A percentile compares a stretch with the other conserved stretches of the same genome.
Evolutionary conservation across 2,888 invertebrate genomes (phyloP).

Genomic region (Acutogordius australiensis): DNA sequence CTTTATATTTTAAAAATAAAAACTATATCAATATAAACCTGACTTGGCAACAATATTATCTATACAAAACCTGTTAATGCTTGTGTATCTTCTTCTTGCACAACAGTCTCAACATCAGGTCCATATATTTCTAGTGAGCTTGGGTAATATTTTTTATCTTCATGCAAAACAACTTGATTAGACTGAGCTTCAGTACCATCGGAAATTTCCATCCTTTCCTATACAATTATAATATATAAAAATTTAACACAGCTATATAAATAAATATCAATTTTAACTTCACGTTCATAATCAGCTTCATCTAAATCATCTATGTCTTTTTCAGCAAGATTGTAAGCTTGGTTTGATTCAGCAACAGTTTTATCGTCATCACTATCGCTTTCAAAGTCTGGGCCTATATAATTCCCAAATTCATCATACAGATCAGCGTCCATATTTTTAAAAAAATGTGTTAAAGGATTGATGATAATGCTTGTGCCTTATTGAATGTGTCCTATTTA

Average conservation of each 20-base stretch:
- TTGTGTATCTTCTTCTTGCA: conserved; percentile 94
- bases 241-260: no score
- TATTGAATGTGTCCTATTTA: no score
- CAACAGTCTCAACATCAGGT: conserved; percentile 84
- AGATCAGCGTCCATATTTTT: conserved; percentile 96
- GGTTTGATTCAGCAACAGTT: conserved; percentile 20
- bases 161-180: conserved; percentile 65
- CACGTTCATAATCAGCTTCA: no score
- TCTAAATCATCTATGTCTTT: conserved; percentile 27
- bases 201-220: conserved; percentile 22
- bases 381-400: conserved; percentile 69
- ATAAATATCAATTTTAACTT: no score
- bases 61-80: conserved; percentile 38
- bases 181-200: conserved; percentile 26
- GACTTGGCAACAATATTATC: no score
- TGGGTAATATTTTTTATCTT: conserved; percentile 87
- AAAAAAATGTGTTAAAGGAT: no score
- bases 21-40: no score
- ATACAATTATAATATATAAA: conserved; percentile 9
- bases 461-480: no score
- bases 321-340: neutral
- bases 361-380: conserved; percentile 66
- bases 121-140: conserved; percentile 65
- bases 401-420: conserved; percentile 97
- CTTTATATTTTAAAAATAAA: no score